Evolutionary conservation across 2,113 vertebrate genomes (phyloP).

Genomic region (Mellivora capensis): DNA sequence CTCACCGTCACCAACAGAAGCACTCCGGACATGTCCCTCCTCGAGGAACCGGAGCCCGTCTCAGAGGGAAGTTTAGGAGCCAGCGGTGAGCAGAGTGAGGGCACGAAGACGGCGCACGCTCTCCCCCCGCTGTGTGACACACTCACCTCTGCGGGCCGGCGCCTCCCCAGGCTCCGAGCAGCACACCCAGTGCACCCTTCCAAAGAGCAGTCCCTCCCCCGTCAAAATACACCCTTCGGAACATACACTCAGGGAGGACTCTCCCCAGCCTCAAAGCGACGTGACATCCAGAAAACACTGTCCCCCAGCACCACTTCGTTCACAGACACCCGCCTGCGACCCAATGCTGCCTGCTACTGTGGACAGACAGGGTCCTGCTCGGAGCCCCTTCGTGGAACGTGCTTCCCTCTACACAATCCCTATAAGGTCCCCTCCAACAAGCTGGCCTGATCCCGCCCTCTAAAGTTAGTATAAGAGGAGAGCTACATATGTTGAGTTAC

Average conservation of each 20-base stretch:
- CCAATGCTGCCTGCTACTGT: accelerated
- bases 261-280: accelerated
- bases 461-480: not conserved
- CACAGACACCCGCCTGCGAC: not conserved
- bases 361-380: accelerated
- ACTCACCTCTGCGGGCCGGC: not conserved
- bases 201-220: not conserved
- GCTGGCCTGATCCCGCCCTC: not conserved
- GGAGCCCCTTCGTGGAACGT: not conserved
- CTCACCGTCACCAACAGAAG: accelerated
- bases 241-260: not conserved
- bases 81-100: accelerated
- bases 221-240: accelerated
- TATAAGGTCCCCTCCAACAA: not conserved
- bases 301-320: not conserved
- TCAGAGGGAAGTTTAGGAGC: not conserved
- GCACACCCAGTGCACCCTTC: accelerated
- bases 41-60: not conserved
- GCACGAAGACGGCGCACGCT: accelerated
- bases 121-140: not conserved
- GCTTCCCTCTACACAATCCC: not conserved
- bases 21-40: not conserved
- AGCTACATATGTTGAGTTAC: accelerated
- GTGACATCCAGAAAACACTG: not conserved
- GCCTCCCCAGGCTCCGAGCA: not conserved